Conservation (phyloP, 2,888 invertebrate genomes). For the Sinohyriopsis cumingii region DNA sequence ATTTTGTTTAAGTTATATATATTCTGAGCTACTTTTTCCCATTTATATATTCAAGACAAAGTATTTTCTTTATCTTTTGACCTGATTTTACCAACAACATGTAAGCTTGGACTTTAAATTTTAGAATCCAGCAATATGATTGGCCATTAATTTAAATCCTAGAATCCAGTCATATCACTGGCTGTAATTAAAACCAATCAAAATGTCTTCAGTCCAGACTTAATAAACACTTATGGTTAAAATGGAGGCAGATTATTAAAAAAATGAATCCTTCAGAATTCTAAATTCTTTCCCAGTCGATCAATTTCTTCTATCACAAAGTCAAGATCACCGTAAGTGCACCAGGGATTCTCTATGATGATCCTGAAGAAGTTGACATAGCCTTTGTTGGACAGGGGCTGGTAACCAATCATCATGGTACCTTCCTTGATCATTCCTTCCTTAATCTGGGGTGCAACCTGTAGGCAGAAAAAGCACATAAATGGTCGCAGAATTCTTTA, state of each 20-base stretch:
- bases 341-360: conserved; percentile 95
- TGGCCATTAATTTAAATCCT: too few species aligned
- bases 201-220: conserved; percentile 1
- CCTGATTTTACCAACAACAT: too few species aligned
- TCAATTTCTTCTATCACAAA: conserved; percentile 95
- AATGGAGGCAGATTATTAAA: neutral
- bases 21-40: too few species aligned
- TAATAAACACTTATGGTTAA: neutral
- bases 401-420: conserved; percentile 97
- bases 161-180: too few species aligned
- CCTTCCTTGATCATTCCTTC: conserved; percentile 97
- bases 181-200: neutral
- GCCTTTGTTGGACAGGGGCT: conserved; percentile 87
- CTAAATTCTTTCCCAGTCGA: conserved; percentile 88
- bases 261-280: conserved; percentile 3
- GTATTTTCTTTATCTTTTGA: too few species aligned
- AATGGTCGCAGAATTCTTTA: neutral
- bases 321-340: conserved; percentile 92
- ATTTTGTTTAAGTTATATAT: too few species aligned
- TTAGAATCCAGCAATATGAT: too few species aligned
- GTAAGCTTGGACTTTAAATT: too few species aligned
- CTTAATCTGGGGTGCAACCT: conserved; percentile 96
- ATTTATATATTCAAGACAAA: too few species aligned
- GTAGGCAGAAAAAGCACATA: neutral
- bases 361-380: conserved; percentile 98